Evolutionary conservation across 2,888 invertebrate genomes (phyloP), one percentile per base, ranked within the genome.

Genomic region (Cotesia congregata): DNA sequence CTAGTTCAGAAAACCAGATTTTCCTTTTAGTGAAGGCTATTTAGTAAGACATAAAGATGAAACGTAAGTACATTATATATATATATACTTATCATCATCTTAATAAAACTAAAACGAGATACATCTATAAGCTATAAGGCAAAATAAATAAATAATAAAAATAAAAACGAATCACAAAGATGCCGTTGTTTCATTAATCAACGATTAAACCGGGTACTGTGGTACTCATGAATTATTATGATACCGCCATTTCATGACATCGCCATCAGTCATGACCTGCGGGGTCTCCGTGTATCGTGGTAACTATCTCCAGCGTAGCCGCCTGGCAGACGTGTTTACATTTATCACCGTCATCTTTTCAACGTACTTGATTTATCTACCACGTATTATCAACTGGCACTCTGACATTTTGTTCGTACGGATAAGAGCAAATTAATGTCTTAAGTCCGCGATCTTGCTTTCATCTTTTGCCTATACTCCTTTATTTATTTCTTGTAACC

Each of bases 301-400:
- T 83, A 83, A 83, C 85, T 85, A 85, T 85, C 85, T 85, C 82
- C 83, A 80, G 82, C 82, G 61, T 61, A 71, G 83, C 83, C 84
- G 84, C 83, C 84, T 83, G 83, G 83, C 83, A 82, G 83, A 84
- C 85, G 87, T 87, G 87, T 87, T 88, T 86, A 86, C 88, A 89
- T 88, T 88, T 88, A 89, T 88, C 88, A 88, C 86, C 87, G 88
- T 88, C 88, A 89, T 88, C 88, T 88, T 89, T 88, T 89, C 88
- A 88, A 84, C 88, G 86, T 83, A 85, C 85, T 87, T 88, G 88
- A 89, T 88, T 89, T 88, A 89, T 89, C 87, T 86, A 81, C 83
- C 82, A 82, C 82, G 86, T 85, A 88, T 88, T 88, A 88, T 88
- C 87, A 86, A 85, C 86, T 88, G 88, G 86, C 88, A 88, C 86